phyloP scores from a whole-genome alignment of 2,113 vertebrate species.

The Recurvirostra avosetta region DNA sequence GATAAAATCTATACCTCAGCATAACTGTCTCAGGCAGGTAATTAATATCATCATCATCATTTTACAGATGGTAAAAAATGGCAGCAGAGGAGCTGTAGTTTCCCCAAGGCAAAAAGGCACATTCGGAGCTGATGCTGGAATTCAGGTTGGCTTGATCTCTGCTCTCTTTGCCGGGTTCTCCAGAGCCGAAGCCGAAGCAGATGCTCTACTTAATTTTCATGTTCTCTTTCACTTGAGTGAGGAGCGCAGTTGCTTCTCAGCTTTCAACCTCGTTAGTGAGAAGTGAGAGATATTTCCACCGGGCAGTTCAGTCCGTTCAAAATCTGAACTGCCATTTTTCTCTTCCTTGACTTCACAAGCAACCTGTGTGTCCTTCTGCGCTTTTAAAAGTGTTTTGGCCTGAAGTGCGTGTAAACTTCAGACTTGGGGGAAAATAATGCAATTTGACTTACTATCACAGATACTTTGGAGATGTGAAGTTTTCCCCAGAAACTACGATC shows the following conservation, averaged over 20 bases:
- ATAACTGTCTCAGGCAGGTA: background rate
- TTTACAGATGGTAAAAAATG: background rate
- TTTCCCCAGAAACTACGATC: background rate
- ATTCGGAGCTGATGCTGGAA: background rate
- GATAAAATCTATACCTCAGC: slow-evolving; percentile 9
- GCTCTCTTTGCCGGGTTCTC: slow-evolving; percentile 15
- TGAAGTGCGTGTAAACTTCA: background rate
- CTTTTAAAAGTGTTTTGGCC: background rate
- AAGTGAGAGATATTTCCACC: slow-evolving; percentile 20
- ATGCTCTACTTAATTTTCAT: slow-evolving; percentile 43
- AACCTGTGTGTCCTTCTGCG: background rate
- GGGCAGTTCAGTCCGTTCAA: background rate
- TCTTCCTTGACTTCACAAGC: slow-evolving; percentile 28
- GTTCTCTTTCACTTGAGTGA: slow-evolving; percentile 43
- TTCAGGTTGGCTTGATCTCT: slow-evolving; percentile 40
- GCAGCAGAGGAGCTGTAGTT: background rate
- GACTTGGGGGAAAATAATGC: background rate
- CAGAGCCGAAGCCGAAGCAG: background rate
- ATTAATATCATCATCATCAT: slow-evolving; percentile 36
- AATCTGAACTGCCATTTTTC: background rate
- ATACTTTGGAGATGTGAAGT: background rate
- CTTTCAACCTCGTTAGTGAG: slow-evolving; percentile 43
- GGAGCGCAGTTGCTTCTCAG: slow-evolving; percentile 36
- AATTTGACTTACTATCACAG: background rate
- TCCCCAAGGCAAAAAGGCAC: slow-evolving; percentile 1